Evolutionary conservation across 2,888 invertebrate genomes (phyloP), one percentile per base, ranked within the genome.

Genomic region (Troilus luridus): DNA sequence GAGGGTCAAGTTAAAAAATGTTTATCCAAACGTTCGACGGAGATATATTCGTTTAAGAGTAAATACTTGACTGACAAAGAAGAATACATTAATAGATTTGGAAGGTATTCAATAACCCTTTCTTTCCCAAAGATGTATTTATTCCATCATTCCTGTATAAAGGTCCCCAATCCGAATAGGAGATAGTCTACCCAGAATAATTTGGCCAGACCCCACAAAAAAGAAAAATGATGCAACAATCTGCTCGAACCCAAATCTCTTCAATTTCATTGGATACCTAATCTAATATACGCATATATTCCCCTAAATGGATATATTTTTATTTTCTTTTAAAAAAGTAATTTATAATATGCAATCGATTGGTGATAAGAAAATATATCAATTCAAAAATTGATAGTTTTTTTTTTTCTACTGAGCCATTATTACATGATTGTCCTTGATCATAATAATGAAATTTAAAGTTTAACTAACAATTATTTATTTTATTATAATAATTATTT

Each of bases 41-140:
- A 27, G 72, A 72, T 24, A 19, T 24, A 27, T 72, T 1, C 27
- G 24, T 72, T 72, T 27, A 64, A 14, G 27, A 72, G 17, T 27
- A 72, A 72, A 27, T 24, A 24, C 24, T 60, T 67, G 21, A 67
- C 67, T 67, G 67, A 67, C 67, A 7, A 24, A 67, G 67, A 67
- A 67, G 67, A 24, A 67, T 24, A 67, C 67, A 67, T 67, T 67
- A 11, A 67, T 67, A 67, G 67, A 67, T 67, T 67, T 67, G 67
- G 67, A 67, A 67, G 14, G 72, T 72, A 72, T 27, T 72, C 72
- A 72, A 72, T 72, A 72, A 27, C 72, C 1, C 24, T 67, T 67
- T 24, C 67, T 24, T 67, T 24, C 5, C 27, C 72, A 6, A 14
- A 27, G 6, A 72, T 72, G 72, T 27, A 72, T 72, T 72, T 27